Evolutionary conservation across 2,797 vertebrate genomes (phyloP).

Genomic region (Sarcoramphus papa): DNA sequence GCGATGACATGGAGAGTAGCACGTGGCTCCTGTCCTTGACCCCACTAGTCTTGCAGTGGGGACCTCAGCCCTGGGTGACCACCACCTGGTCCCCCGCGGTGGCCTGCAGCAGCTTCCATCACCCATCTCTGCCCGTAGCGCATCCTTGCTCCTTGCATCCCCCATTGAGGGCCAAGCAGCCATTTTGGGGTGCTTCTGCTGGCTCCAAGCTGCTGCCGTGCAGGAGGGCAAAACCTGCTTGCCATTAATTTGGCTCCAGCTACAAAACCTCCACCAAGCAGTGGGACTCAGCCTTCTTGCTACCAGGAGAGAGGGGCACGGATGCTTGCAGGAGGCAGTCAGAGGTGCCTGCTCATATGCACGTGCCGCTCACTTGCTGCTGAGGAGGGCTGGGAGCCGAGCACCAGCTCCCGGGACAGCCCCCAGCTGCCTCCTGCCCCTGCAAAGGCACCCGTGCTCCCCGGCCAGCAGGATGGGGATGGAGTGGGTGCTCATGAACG

Average conservation of each 20-base stretch:
- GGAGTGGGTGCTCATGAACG: neutral
- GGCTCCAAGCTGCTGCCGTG: neutral
- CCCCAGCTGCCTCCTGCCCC: neutral
- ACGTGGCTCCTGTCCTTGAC: neutral
- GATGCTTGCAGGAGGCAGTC: neutral
- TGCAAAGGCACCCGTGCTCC: too few species aligned
- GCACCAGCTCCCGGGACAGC: neutral
- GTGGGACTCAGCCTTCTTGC: neutral
- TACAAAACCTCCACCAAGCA: neutral
- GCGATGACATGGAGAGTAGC: neutral
- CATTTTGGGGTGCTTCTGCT: neutral
- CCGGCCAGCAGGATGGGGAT: neutral
- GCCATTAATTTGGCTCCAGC: neutral
- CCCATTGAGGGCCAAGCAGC: neutral
- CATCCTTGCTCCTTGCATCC: neutral
- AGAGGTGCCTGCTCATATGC: neutral
- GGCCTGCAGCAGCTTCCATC: neutral
- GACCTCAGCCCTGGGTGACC: neutral
- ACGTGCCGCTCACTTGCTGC: neutral
- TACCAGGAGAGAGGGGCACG: accelerated
- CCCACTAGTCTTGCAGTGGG: neutral
- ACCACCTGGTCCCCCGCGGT: accelerated
- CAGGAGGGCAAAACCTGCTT: neutral
- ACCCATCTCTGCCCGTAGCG: accelerated
- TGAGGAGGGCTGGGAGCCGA: neutral